Base-by-base conservation (phyloP, 1,140 invertebrate species). In the Radopholus similis region DNA sequence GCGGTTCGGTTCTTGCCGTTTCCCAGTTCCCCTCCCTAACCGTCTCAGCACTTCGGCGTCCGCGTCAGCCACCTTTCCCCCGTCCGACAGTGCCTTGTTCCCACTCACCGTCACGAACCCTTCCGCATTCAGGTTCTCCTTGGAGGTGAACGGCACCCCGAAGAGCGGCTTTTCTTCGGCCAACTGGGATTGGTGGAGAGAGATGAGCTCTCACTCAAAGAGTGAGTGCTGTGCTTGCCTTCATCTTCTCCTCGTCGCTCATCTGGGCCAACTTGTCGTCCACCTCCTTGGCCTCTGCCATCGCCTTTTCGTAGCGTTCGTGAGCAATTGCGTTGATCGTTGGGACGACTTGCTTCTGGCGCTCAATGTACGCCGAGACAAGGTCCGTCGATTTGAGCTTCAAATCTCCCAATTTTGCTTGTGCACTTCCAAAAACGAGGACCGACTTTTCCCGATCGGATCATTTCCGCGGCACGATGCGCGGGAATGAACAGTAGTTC, bases 311-410 rank as follows among this genome's bases (percentile, higher is more conserved):
- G 44, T 70, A 79, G 54, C 73, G 70, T 42, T 78, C 66, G 30
- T 71, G 63, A n/a, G 75, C 77, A 30, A 79, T 68, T 11, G 76
- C 77, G 56, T 79, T 79, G 35, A 79, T 64, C 0, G 69, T 18
- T 44, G 47, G 30, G 40, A 80, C 73, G 2, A 79, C 67, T 32
- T 74, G 53, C 28, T 78, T 60, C 35, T 77, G 73, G n/a, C 77
- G 26, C 2, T 59, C 55, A 47, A 78, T 80, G 57, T 78, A 78
- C 2, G 68, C 66, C 8, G 72, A 60, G n/a, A 78, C 56, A 26
- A 78, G 64, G 2, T 66, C 73, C 56, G 88, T 87, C 65, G 90
- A 90, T 35, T 87, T 89, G 40, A 91, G 83, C 89, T 92, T n/a
- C n/a, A n/a, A n/a, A 42, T 42, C 18, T 42, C 38, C 2, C 18